Conservation (phyloP, 2,797 vertebrate species). For the Pelobates cultripes region DNA sequence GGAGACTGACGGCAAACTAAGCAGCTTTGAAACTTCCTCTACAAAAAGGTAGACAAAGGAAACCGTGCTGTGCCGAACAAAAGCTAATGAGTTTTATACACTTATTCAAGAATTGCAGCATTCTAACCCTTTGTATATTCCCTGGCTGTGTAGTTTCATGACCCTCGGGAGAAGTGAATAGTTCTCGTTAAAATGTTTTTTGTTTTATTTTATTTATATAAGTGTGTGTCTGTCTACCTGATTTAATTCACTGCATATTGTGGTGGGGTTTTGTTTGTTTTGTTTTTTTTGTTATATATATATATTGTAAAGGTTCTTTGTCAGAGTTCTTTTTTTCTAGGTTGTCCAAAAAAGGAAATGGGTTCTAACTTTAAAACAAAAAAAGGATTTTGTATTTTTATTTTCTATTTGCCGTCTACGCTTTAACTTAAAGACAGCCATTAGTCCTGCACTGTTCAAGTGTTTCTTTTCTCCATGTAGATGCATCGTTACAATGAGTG, state of each 20-base stretch:
- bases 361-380: too few species aligned
- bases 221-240: background rate
- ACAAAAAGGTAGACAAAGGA: conserved; percentile 26
- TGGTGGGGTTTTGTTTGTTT: background rate
- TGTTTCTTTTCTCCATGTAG: too few species aligned
- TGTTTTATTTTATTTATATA: background rate
- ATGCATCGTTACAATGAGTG: too few species aligned
- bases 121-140: conserved; percentile 18
- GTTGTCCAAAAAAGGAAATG: too few species aligned
- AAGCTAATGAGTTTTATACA: conserved; percentile 43
- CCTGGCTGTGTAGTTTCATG: conserved; percentile 3
- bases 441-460: too few species aligned
- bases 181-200: background rate
- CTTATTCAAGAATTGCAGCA: conserved; percentile 27
- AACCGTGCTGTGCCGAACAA: background rate
- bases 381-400: too few species aligned
- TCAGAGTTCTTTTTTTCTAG: too few species aligned
- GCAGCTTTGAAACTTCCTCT: conserved; percentile 19
- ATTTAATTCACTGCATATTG: background rate
- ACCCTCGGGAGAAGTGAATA: background rate
- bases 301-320: too few species aligned
- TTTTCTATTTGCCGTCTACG: too few species aligned
- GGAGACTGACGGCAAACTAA: conserved; percentile 21
- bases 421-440: too few species aligned
- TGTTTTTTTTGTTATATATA: background rate